Evolutionary conservation across 1,140 invertebrate species (phyloP), one percentile per base, ranked within the genome.

Genomic region (Lithobius niger): DNA sequence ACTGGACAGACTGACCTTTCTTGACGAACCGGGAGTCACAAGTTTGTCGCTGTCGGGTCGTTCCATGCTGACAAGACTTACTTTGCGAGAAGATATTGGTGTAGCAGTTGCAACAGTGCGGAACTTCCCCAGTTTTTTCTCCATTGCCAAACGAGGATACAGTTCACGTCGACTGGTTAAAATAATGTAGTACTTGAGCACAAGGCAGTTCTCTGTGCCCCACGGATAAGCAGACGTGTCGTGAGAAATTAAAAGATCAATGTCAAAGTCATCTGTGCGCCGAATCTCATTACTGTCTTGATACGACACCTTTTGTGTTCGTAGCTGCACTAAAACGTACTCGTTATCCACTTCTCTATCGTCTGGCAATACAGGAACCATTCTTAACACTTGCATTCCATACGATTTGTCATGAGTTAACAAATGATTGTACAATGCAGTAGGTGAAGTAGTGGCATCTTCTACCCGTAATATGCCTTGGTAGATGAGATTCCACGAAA

Each of bases 401-500:
- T 86, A 85, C 13, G 77, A 73, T 56, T 80, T 79, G 56, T 84
- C 79, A 64, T 86, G 80, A 18, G 76, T 77, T 13, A 85, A 68
- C 51, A 88, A 74, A 65, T 86, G 86, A 52, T 82, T 79, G 67
- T 80, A 88, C 1, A 88, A 68, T 52, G 83, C 79, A 31, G 75
- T 71, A 3, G 81, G 77, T 26, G 82, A 76, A 48, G 79, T 82
- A 18, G 77, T 73, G 16, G 82, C 69, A 65, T 83, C 75, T 19
- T 68, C 68, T 22, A 84, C 71, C 3, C 71, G 75, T 2, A 85
- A 66, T 2, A 71, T 67, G 59, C 80, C 82, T 68, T 82, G 74
- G 62, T 82, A 76, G 27, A 88, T 76, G 52, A 83, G 77, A 71
- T 88, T 90, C 57, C 84, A 74, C 1, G 88, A 84, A 70, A 80